phyloP scores from a whole-genome alignment of 1,140 invertebrate species.

The Dryas iulia region DNA sequence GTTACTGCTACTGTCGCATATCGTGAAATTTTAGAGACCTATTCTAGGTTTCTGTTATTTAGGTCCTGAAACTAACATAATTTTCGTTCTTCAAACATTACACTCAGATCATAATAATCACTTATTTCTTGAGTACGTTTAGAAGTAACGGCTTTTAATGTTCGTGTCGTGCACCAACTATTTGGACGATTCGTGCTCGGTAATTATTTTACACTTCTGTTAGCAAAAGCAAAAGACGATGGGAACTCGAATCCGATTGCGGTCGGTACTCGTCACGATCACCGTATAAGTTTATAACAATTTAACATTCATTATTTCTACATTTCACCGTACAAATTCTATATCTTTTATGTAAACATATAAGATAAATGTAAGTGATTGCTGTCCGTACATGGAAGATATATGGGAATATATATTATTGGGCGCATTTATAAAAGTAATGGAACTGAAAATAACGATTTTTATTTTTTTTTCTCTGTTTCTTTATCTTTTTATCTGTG shows the following conservation, averaged over 20 bases:
- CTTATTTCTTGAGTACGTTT: constrained; percentile 23
- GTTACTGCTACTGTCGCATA: too few relatives aligned
- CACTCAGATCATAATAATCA: constrained; percentile 2
- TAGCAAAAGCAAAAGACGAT: constrained; percentile 43
- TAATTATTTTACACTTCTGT: constrained; percentile 51
- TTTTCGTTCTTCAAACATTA: background rate
- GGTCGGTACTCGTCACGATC: background rate
- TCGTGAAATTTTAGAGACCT: too few relatives aligned
- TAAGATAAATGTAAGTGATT: too few relatives aligned
- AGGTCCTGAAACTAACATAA: background rate
- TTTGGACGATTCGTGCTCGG: constrained; percentile 55
- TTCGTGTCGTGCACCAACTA: constrained; percentile 58
- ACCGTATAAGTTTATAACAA: background rate
- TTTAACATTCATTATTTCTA: background rate
- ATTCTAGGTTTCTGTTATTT: too few relatives aligned
- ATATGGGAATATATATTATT: too few relatives aligned
- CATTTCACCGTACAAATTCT: background rate
- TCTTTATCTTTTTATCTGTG: too few relatives aligned
- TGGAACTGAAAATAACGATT: too few relatives aligned
- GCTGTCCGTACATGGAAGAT: too few relatives aligned
- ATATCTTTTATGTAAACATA: background rate
- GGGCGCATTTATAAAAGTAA: too few relatives aligned
- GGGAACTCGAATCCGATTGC: background rate
- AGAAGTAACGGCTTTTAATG: constrained; percentile 32
- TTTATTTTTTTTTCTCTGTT: too few relatives aligned